Evolutionary conservation across 2,888 invertebrate species (phyloP).

Genomic region (Drosophila paucipuncta): DNA sequence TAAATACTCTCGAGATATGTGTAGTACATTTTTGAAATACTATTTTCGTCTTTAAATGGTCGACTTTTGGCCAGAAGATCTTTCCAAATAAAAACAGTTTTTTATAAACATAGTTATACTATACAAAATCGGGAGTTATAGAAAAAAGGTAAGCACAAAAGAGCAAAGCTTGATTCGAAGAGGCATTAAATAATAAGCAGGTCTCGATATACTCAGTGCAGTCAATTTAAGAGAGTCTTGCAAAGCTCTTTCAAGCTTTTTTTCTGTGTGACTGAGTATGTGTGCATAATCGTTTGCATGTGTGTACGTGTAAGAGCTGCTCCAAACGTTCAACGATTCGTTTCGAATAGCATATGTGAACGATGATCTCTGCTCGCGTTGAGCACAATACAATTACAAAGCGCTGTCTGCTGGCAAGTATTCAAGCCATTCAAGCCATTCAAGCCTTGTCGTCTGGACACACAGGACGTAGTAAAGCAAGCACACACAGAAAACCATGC

Average conservation of each 20-base stretch:
- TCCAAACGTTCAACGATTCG: background rate
- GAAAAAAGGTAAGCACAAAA: slow-evolving; percentile 1
- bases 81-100: background rate
- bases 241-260: slow-evolving; percentile 12
- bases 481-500: background rate
- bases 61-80: background rate
- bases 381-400: background rate
- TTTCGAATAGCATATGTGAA: slow-evolving; percentile 4
- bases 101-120: background rate
- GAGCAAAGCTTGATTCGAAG: slow-evolving; percentile 2
- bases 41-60: background rate
- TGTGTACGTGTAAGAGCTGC: background rate
- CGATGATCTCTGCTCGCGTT: background rate
- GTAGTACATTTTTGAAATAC: background rate
- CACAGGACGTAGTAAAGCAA: slow-evolving; percentile 8
- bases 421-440: background rate
- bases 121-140: background rate
- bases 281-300: background rate
- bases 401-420: background rate
- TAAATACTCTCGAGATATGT: background rate
- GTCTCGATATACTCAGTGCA: slow-evolving; percentile 1
- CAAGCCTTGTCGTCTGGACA: background rate
- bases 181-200: background rate
- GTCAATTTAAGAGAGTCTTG: slow-evolving; percentile 8
- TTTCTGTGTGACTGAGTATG: background rate